These are phyloP conservation scores for Acrobasis repandana DNA, from an alignment of 2,888 invertebrate species.

Conservation along the genomic window DNA sequence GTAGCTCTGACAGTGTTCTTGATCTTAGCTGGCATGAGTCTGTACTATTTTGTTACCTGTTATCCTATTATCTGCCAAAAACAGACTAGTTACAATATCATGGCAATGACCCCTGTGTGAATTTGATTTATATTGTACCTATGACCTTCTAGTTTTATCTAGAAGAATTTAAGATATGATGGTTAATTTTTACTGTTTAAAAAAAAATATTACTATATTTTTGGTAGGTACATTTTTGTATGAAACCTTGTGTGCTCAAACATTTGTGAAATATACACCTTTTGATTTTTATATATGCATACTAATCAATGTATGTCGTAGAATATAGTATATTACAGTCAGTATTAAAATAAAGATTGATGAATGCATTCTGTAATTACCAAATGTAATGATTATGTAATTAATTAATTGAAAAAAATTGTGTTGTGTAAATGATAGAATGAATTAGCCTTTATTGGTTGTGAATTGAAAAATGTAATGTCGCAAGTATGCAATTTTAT, in stretches of 20 bases:
- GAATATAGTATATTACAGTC: neutral
- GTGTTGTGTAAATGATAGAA: neutral
- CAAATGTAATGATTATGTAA: slow-evolving; percentile 37
- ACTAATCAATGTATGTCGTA: neutral
- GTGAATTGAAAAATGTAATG: neutral
- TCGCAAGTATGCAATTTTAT: too few relatives aligned
- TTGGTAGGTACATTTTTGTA: slow-evolving; percentile 6
- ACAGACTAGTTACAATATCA: slow-evolving; percentile 81
- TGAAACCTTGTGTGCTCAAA: neutral
- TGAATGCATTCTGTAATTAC: slow-evolving; percentile 37
- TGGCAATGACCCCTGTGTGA: slow-evolving; percentile 47
- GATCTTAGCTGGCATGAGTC: slow-evolving; percentile 77
- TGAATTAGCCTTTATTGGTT: neutral
- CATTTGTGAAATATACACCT: neutral
- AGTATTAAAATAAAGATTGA: neutral
- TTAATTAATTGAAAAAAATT: neutral
- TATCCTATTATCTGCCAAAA: slow-evolving; percentile 85
- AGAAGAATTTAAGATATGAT: neutral
- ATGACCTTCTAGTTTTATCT: neutral
- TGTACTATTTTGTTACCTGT: slow-evolving; percentile 86
- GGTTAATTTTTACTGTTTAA: neutral
- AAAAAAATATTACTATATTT: neutral
- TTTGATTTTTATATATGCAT: neutral
- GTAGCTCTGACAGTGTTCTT: slow-evolving; percentile 77
- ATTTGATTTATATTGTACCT: neutral